A percentile compares a stretch with the other conserved stretches of the same genome.
Evolutionary conservation across 2,888 invertebrate genomes (phyloP).

Genomic region (Drosophila anomelani): DNA sequence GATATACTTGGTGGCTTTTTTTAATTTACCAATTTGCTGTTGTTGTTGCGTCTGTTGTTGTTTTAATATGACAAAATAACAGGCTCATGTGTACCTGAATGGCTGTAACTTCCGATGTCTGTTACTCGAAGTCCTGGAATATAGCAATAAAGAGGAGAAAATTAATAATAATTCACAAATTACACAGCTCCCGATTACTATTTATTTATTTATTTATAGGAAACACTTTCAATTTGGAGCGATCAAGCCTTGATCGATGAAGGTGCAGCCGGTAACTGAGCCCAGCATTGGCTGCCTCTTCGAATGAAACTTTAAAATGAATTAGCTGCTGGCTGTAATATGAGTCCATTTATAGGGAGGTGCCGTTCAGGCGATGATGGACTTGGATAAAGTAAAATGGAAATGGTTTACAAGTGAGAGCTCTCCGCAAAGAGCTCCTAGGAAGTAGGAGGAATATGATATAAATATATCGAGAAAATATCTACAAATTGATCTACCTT

Average conservation of each 20-base stretch:
- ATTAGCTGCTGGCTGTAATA: conserved; percentile 1
- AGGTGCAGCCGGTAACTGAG: conserved; percentile 1
- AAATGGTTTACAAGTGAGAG: background rate
- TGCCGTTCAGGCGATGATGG: background rate
- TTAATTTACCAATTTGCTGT: conserved; percentile 53
- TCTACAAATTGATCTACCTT: background rate
- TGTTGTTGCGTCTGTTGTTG: conserved; percentile 17
- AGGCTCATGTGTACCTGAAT: conserved; percentile 96
- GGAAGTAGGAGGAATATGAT: background rate
- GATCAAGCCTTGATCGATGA: background rate
- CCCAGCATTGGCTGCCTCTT: background rate
- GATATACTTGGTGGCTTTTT: conserved; percentile 17
- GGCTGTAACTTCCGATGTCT: conserved; percentile 98
- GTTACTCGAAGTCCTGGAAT: conserved; percentile 94
- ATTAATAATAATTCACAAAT: background rate
- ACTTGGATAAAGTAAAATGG: background rate
- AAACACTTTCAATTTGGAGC: background rate
- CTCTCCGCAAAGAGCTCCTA: background rate
- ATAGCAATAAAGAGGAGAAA: background rate
- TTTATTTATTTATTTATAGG: too few species aligned
- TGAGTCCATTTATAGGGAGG: background rate
- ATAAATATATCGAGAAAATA: background rate
- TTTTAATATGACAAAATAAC: conserved; percentile 54
- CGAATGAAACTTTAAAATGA: background rate
- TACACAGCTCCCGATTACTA: background rate